phyloP scores from a whole-genome alignment of 2,797 vertebrate species.

The Semaprochilodus insignis region DNA sequence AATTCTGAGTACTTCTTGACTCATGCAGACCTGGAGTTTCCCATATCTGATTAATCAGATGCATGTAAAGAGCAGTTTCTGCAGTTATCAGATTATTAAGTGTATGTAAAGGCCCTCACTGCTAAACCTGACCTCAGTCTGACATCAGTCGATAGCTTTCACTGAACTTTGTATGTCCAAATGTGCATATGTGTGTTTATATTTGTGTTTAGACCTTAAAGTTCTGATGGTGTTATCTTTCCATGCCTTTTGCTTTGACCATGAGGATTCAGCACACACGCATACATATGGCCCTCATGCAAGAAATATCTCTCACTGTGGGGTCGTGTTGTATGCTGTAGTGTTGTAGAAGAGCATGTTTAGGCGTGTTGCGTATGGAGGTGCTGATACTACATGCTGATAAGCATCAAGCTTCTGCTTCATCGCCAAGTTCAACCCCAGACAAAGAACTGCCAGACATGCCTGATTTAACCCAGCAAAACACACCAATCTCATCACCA shows the following conservation, averaged over 20 bases:
- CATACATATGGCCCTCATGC: slow-evolving; percentile 1
- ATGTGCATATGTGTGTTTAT: neutral
- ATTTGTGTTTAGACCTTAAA: neutral
- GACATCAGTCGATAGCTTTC: too few relatives aligned
- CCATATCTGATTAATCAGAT: too few relatives aligned
- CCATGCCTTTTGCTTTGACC: neutral
- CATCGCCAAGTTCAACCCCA: slow-evolving; percentile 18
- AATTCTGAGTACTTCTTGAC: too few relatives aligned
- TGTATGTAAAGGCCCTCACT: too few relatives aligned
- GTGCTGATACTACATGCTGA: slow-evolving; percentile 33
- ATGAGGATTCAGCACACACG: slow-evolving; percentile 19
- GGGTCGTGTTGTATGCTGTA: neutral
- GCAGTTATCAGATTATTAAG: too few relatives aligned
- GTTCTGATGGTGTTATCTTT: slow-evolving; percentile 36
- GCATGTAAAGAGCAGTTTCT: too few relatives aligned
- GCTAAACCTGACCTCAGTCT: too few relatives aligned
- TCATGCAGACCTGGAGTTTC: too few relatives aligned
- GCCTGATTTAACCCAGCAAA: slow-evolving; percentile 22
- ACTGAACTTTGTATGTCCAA: neutral
- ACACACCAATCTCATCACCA: neutral
- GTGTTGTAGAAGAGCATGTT: slow-evolving; percentile 24
- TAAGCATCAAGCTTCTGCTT: slow-evolving; percentile 36
- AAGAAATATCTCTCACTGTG: slow-evolving; percentile 21
- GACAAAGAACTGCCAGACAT: slow-evolving; percentile 26
- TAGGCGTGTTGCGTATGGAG: slow-evolving; percentile 33